A percentile compares a stretch with the other conserved stretches of the same genome.
These are phyloP conservation scores for Muricea muricata DNA, from an alignment of 92 coral and sea anemone species.

Conservation along the genomic window DNA sequence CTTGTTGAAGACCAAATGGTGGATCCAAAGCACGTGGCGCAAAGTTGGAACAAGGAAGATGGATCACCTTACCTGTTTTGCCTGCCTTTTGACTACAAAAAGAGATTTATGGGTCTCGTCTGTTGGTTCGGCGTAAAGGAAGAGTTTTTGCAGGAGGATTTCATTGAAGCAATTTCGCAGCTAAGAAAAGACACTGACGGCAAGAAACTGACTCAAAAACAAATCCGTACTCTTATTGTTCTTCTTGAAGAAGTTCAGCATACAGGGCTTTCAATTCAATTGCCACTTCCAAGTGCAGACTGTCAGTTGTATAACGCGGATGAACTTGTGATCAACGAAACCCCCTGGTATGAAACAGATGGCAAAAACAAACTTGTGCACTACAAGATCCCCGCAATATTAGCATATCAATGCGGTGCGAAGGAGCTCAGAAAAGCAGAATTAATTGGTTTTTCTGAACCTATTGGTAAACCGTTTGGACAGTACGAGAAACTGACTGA, in stretches of 20 bases:
- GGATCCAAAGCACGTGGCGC: constrained; percentile 18
- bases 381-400: constrained; percentile 54
- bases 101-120: constrained; percentile 31
- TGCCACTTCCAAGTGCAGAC: constrained; percentile 79
- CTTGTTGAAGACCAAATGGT: constrained; percentile 26
- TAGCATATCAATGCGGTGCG: constrained; percentile 79
- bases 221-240: constrained; percentile 22
- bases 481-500: constrained; percentile 84
- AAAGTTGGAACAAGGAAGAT: neutral
- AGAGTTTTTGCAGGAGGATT: constrained; percentile 27
- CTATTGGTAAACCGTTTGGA: constrained; percentile 81
- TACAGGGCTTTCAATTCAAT: neutral
- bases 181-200: constrained; percentile 28
- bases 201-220: constrained; percentile 1
- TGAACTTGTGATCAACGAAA: constrained; percentile 78
- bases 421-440: constrained; percentile 67
- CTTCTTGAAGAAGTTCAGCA: constrained; percentile 30
- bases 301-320: constrained; percentile 56
- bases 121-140: constrained; percentile 41
- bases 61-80: constrained; percentile 58
- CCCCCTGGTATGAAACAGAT: constrained; percentile 72
- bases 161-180: constrained; percentile 31
- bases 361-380: constrained; percentile 62
- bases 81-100: constrained; percentile 34
- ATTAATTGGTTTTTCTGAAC: constrained; percentile 64